Conservation (phyloP, 1,140 invertebrate species). For the Stegodyphus mimosarum region DNA sequence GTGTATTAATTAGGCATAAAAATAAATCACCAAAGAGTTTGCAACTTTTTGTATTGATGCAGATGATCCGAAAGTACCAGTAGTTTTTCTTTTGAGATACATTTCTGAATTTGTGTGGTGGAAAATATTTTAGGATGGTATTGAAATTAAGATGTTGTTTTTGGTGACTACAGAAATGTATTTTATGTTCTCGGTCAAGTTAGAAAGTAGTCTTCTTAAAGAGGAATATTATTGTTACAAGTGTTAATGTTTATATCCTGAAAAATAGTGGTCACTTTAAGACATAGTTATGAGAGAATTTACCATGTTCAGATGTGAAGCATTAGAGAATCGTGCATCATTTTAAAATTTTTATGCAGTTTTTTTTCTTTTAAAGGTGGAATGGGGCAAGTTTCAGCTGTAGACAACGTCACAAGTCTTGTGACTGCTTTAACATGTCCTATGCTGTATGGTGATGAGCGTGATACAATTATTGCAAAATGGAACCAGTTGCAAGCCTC, state of each 20-base stretch:
- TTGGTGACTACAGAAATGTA: no score
- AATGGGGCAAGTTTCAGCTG: not conserved
- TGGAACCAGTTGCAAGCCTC: slow-evolving; percentile 94
- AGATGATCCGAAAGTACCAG: no score
- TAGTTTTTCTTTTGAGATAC: no score
- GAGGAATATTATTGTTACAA: not conserved
- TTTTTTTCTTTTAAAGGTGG: not conserved
- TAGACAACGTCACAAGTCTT: slow-evolving; percentile 58
- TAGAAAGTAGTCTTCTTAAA: no score
- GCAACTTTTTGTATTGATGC: no score
- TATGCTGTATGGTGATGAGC: slow-evolving; percentile 89
- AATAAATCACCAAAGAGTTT: no score
- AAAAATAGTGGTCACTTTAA: not conserved
- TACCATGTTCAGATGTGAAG: not conserved
- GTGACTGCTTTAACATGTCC: slow-evolving; percentile 80
- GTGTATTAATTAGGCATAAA: no score
- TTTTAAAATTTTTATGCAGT: not conserved
- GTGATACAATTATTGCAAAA: slow-evolving; percentile 89
- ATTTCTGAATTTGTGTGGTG: no score
- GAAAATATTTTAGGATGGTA: no score
- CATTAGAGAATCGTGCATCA: not conserved
- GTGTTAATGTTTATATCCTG: not conserved
- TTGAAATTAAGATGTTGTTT: no score
- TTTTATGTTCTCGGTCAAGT: no score
- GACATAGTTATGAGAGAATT: not conserved